phyloP scores from a whole-genome alignment of 2,797 vertebrate species.

The Sibirionetta formosa region DNA sequence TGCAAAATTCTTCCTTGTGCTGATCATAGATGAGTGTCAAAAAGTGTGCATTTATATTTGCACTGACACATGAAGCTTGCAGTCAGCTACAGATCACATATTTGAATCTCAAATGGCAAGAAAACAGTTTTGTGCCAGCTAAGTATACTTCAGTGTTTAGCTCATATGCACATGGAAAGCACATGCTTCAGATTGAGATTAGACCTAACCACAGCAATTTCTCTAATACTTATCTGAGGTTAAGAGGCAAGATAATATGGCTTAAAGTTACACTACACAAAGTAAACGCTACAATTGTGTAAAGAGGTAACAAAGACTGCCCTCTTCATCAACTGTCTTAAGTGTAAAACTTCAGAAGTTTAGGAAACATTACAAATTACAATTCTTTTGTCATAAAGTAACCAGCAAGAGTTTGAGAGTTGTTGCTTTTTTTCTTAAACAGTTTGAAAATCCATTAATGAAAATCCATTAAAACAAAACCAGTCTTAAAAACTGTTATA shows the following conservation, averaged over 20 bases:
- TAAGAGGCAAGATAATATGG: constrained; percentile 60
- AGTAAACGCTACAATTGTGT: constrained; percentile 45
- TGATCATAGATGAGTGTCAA: background rate
- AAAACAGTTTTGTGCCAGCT: constrained; percentile 3
- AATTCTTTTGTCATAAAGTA: background rate
- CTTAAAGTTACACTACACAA: constrained; percentile 35
- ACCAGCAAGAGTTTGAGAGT: constrained; percentile 1
- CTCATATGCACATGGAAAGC: background rate
- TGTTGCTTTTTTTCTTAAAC: background rate
- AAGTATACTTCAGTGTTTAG: background rate
- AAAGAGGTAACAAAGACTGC: constrained; percentile 32
- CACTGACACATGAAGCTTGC: background rate
- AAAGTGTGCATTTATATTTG: background rate
- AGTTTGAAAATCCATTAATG: constrained; percentile 59
- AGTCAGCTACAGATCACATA: background rate
- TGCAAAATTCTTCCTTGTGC: background rate
- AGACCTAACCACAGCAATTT: background rate
- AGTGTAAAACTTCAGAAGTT: constrained; percentile 75
- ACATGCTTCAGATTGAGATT: background rate
- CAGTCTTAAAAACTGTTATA: constrained; percentile 41
- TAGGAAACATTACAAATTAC: constrained; percentile 23
- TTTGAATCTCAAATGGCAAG: background rate
- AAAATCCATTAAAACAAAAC: constrained; percentile 45
- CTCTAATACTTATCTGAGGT: background rate
- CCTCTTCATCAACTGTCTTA: constrained; percentile 48